These are phyloP conservation scores for Microcebus ravelobensis DNA, from an alignment of 2,113 vertebrate genomes.

Conservation along the genomic window DNA sequence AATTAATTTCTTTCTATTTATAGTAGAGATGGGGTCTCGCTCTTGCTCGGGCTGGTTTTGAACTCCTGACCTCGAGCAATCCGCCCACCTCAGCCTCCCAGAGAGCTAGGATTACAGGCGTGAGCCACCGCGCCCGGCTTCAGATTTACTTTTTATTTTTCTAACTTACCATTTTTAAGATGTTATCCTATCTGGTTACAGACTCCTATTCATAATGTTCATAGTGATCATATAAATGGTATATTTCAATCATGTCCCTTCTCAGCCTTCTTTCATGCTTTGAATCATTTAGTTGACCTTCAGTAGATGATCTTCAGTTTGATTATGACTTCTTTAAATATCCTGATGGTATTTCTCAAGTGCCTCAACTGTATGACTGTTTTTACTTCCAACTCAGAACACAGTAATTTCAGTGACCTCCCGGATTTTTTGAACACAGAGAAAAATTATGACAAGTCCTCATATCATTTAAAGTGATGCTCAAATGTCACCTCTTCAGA, in stretches of 20 bases:
- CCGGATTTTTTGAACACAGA: background rate
- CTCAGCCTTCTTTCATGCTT: conserved; percentile 13
- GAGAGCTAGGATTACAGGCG: no score
- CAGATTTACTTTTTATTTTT: background rate
- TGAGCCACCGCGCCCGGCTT: no score
- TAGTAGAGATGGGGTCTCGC: no score
- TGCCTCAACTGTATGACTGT: conserved; percentile 2
- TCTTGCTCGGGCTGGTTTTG: no score
- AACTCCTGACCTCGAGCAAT: no score
- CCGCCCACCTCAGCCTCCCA: no score
- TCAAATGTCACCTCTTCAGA: conserved; percentile 37
- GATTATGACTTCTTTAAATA: conserved; percentile 31
- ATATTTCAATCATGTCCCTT: background rate
- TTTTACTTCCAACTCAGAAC: background rate
- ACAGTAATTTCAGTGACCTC: background rate
- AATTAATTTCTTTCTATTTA: no score
- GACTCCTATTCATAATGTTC: background rate
- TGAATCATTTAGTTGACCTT: conserved; percentile 32
- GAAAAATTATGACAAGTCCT: background rate
- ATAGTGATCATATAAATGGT: background rate
- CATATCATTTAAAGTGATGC: background rate
- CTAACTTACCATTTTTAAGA: conserved; percentile 1
- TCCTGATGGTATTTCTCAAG: conserved; percentile 29
- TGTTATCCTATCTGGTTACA: background rate
- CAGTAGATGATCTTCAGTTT: background rate